phyloP scores from a whole-genome alignment of 2,888 invertebrate species.

The Anthrax anthrax region DNA sequence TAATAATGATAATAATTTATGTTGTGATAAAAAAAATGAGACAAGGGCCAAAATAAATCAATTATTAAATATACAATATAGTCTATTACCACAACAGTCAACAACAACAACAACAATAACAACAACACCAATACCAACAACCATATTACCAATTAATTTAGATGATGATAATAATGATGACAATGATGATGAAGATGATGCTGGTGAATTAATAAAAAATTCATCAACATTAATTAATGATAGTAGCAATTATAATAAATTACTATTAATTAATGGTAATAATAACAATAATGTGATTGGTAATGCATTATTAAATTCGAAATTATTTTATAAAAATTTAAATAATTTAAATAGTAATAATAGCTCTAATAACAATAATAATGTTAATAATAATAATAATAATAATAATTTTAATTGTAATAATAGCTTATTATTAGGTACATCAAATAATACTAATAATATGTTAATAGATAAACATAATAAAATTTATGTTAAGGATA shows the following conservation, averaged over 20 bases:
- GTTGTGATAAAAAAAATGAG: conserved; percentile 17
- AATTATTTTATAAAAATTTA: neutral
- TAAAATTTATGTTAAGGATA: conserved; percentile 13
- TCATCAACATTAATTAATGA: neutral
- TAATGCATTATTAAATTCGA: conserved; percentile 6
- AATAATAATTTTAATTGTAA: conserved; percentile 12
- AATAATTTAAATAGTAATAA: neutral
- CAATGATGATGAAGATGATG: neutral
- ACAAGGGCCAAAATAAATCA: conserved; percentile 15
- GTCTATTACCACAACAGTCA: conserved; percentile 11
- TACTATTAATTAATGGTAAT: too few relatives aligned
- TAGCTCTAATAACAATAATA: neutral
- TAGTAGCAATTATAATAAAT: neutral
- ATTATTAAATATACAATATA: conserved; percentile 12
- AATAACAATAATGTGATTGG: neutral
- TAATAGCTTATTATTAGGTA: neutral
- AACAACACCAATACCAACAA: too few relatives aligned
- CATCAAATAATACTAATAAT: neutral
- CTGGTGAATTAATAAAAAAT: too few relatives aligned
- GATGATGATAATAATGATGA: neutral
- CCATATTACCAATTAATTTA: too few relatives aligned
- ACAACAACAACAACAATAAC: neutral
- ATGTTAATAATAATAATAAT: neutral
- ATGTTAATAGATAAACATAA: conserved; percentile 7
- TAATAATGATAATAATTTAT: neutral